Conservation (phyloP, 92 coral and sea anemone species). For the Desmophyllum pertusum region DNA sequence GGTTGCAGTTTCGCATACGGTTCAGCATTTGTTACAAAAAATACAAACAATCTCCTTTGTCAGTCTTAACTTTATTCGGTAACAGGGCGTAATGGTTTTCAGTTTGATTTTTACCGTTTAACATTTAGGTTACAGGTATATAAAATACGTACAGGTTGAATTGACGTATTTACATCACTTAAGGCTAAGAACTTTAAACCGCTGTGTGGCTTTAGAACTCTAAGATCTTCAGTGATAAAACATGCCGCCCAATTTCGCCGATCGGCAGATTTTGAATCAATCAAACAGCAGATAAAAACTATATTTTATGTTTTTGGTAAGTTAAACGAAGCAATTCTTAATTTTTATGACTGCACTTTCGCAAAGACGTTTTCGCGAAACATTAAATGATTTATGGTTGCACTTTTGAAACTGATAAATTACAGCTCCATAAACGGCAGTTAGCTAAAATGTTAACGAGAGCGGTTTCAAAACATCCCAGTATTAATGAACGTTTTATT, state of each 20-base stretch:
- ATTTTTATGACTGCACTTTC: conserved; percentile 14
- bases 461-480: conserved; percentile 33
- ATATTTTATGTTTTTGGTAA: conserved; percentile 9
- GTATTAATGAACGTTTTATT: conserved; percentile 39
- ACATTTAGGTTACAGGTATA: not conserved
- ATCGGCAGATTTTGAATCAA: conserved; percentile 1
- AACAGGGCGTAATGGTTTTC: not conserved
- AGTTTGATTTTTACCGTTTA: not conserved
- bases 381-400: not conserved
- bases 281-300: conserved; percentile 7
- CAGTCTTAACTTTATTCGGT: not conserved
- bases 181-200: not conserved
- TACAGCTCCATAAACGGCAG: conserved; percentile 29
- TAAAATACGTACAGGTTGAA: not conserved
- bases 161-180: not conserved
- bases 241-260: not conserved
- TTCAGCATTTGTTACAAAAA: conserved; percentile 10
- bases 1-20: not conserved
- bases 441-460: conserved; percentile 27
- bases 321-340: not conserved
- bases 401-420: conserved; percentile 2
- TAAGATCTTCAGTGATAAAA: not conserved
- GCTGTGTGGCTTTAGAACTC: not conserved
- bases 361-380: not conserved
- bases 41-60: conserved; percentile 14